Evolutionary conservation across 2,797 vertebrate species (phyloP).

Genomic region (Cossypha niveicapilla): DNA sequence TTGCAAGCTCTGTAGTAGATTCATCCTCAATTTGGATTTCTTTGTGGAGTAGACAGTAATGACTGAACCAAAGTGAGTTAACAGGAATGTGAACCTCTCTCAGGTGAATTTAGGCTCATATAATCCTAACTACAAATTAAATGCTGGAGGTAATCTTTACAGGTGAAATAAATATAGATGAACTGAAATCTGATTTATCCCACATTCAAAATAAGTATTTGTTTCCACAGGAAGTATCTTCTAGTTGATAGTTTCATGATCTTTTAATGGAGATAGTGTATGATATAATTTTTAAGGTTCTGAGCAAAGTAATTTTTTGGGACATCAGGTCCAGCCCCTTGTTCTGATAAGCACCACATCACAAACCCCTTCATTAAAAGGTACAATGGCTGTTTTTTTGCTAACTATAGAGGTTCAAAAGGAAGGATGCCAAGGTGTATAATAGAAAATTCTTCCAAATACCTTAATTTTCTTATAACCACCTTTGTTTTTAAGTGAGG

Average conservation of each 20-base stretch:
- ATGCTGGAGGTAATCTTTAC: not conserved
- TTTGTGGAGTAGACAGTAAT: not conserved
- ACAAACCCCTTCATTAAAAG: not conserved
- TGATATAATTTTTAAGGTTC: not conserved
- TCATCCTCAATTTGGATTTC: not conserved
- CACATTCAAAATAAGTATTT: not conserved
- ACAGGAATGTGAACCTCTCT: not conserved
- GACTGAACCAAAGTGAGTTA: not conserved
- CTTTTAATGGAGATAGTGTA: not conserved
- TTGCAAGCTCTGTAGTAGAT: not conserved
- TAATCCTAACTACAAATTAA: not conserved
- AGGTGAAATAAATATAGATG: not conserved
- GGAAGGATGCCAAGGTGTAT: fast-evolving
- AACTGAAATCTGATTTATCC: not conserved
- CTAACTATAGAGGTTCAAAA: not conserved
- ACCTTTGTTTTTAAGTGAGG: not conserved
- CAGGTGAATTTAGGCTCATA: not conserved
- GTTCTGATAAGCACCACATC: not conserved
- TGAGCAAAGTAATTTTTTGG: not conserved
- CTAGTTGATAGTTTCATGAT: not conserved
- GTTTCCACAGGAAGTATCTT: not conserved
- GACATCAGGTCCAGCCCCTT: not conserved
- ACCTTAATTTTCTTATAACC: not conserved
- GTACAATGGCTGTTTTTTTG: fast-evolving
- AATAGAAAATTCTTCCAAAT: not conserved